Conservation (phyloP, 1,140 invertebrate species). For the Laupala kohalensis region DNA sequence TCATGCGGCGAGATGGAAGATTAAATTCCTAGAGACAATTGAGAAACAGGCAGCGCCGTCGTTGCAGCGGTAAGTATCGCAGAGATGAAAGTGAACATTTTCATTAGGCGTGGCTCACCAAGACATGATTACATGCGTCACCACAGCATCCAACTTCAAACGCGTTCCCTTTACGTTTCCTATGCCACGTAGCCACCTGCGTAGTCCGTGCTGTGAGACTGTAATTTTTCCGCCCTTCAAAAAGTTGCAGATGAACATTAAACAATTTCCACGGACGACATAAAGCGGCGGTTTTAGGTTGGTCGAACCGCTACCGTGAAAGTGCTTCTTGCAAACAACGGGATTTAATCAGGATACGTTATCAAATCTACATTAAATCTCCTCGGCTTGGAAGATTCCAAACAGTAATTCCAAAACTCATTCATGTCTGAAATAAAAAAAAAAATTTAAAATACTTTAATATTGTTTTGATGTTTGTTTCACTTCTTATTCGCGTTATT, state of each 20-base stretch:
- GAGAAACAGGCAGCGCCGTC: neutral
- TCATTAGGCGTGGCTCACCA: neutral
- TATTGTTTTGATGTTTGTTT: neutral
- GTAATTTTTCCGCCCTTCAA: neutral
- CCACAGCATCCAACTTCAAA: too few species aligned
- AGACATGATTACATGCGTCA: neutral
- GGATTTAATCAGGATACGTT: neutral
- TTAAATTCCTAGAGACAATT: neutral
- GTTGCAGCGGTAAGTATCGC: neutral
- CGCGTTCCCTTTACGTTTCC: too few species aligned
- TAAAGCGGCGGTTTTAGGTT: neutral
- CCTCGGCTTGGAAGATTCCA: neutral
- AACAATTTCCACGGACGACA: neutral
- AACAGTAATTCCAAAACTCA: neutral
- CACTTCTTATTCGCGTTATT: neutral
- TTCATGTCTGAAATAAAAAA: neutral
- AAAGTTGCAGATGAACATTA: neutral
- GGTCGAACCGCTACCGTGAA: too few species aligned
- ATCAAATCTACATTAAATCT: neutral
- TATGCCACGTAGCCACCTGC: too few species aligned
- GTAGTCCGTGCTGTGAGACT: too few species aligned
- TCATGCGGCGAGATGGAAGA: neutral
- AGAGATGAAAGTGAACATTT: neutral
- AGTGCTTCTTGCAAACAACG: too few species aligned
- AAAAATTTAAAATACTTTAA: neutral